Percentiles rank a stretch among this genome's conserved stretches.
Conservation (phyloP, 2,888 invertebrate genomes). For the Troides helena region DNA sequence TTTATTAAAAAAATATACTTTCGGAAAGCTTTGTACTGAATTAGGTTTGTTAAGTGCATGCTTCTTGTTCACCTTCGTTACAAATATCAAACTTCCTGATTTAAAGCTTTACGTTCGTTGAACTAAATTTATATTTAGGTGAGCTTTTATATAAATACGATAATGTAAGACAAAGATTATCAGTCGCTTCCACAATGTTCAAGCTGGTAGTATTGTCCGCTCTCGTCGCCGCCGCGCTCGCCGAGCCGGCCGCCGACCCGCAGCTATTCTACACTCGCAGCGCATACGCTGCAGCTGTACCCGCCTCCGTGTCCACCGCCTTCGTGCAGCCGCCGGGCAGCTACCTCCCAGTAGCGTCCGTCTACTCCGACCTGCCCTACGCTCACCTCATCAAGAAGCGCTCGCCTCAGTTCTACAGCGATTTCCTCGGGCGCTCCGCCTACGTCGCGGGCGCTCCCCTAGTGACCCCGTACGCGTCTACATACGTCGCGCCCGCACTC, state of each 20-base stretch:
- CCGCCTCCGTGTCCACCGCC: slow-evolving; percentile 34
- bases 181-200: slow-evolving; percentile 6
- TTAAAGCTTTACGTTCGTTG: slow-evolving; percentile 7
- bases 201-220: slow-evolving; percentile 69
- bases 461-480: slow-evolving; percentile 27
- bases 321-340: slow-evolving; percentile 34
- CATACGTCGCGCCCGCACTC: slow-evolving; percentile 8
- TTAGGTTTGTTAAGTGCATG: background rate
- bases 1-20: background rate
- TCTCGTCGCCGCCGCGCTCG: slow-evolving; percentile 68
- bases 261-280: slow-evolving; percentile 8
- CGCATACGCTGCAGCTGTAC: slow-evolving; percentile 16
- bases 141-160: slow-evolving; percentile 16
- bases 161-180: background rate
- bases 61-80: slow-evolving; percentile 10
- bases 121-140: slow-evolving; percentile 1
- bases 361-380: slow-evolving; percentile 38
- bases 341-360: slow-evolving; percentile 42
- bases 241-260: slow-evolving; percentile 44
- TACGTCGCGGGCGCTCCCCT: background rate
- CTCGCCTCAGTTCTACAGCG: slow-evolving; percentile 7
- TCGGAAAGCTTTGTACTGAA: background rate
- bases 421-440: slow-evolving; percentile 25
- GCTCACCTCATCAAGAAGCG: slow-evolving; percentile 53
- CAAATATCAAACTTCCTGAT: slow-evolving; percentile 21